phyloP scores from a whole-genome alignment of 1,140 invertebrate species.

The Caenorhabditis inopinata region DNA sequence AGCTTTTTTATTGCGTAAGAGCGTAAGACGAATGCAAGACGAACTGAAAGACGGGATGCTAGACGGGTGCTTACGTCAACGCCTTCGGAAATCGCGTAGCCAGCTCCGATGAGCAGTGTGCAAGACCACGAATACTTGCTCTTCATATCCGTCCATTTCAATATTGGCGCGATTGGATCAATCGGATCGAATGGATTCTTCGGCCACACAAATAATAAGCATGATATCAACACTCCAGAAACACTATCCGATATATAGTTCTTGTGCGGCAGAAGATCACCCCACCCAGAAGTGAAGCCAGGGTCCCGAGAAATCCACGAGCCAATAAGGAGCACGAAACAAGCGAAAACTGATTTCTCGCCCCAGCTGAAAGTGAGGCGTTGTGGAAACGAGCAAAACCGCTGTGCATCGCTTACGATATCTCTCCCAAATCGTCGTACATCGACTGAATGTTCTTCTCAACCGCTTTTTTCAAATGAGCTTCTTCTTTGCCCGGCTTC shows the following conservation, averaged over 20 bases:
- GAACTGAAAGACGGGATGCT: no score
- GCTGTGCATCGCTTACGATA: neutral
- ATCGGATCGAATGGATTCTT: slow-evolving; percentile 30
- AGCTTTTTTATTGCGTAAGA: no score
- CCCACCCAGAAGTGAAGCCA: slow-evolving; percentile 50
- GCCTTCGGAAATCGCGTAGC: slow-evolving; percentile 45
- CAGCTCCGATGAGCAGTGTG: slow-evolving; percentile 46
- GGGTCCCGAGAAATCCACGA: slow-evolving; percentile 52
- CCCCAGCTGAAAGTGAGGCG: slow-evolving; percentile 49
- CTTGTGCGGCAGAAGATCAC: slow-evolving; percentile 33
- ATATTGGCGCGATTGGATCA: slow-evolving; percentile 15
- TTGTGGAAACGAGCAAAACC: no score
- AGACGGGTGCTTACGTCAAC: neutral
- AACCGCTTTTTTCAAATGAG: neutral
- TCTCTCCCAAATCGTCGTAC: slow-evolving; percentile 27
- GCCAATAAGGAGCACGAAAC: slow-evolving; percentile 37
- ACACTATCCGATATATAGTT: slow-evolving; percentile 21
- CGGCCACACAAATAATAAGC: slow-evolving; percentile 46
- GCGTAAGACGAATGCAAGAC: no score
- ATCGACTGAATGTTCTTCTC: slow-evolving; percentile 9
- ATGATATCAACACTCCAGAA: slow-evolving; percentile 33
- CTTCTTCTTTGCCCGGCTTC: neutral
- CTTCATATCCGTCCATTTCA: slow-evolving; percentile 48
- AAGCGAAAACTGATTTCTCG: slow-evolving; percentile 45
- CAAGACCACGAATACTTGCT: slow-evolving; percentile 45